Conservation (phyloP, 2,113 vertebrate genomes). For the Dasyornis broadbenti region DNA sequence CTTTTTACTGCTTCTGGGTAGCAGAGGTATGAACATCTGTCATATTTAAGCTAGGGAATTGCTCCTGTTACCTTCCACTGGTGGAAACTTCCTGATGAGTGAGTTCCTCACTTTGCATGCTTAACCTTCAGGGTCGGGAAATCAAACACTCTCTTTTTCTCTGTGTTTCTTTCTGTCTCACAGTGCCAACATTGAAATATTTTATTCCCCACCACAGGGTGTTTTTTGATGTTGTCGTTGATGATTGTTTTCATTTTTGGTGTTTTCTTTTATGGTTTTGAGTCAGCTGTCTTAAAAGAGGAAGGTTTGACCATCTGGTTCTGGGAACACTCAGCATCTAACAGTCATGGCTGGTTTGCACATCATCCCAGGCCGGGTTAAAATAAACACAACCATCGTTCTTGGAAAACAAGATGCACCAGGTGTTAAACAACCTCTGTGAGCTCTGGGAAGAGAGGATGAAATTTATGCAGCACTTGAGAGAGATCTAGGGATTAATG, state of each 20-base stretch:
- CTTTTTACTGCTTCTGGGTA: neutral
- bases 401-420: constrained; percentile 43
- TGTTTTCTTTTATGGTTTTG: constrained; percentile 50
- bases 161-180: neutral
- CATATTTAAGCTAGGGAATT: neutral
- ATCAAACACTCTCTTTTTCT: neutral
- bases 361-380: constrained; percentile 33
- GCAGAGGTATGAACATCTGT: constrained; percentile 8
- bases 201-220: neutral
- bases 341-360: constrained; percentile 35
- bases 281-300: constrained; percentile 42
- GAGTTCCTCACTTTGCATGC: neutral
- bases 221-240: constrained; percentile 19
- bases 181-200: neutral
- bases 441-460: neutral
- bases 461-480: constrained; percentile 35
- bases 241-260: constrained; percentile 50
- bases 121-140: neutral
- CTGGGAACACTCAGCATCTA: constrained; percentile 37
- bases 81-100: neutral
- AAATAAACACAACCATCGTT: constrained; percentile 17
- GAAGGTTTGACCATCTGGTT: constrained; percentile 41
- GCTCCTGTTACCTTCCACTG: neutral
- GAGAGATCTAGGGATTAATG: neutral
- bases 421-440: constrained; percentile 35